Evolutionary conservation across 2,888 invertebrate genomes (phyloP).

Genomic region (Gandaritis pyraliata): DNA sequence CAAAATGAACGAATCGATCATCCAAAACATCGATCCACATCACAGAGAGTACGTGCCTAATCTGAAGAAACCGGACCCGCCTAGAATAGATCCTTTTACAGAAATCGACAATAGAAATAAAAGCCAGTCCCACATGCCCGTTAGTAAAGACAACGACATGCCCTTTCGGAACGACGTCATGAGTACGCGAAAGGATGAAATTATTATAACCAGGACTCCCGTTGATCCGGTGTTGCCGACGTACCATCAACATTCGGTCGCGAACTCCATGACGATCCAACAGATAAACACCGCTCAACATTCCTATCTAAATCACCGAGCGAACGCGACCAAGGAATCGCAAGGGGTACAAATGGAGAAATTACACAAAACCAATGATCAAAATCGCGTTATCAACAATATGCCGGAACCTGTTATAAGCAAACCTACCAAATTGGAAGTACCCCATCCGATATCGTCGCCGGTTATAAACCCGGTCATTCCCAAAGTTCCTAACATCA

Average conservation of each 20-base stretch:
- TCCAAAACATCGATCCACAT: constrained; percentile 68
- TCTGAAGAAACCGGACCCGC: constrained; percentile 66
- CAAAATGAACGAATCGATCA: constrained; percentile 68
- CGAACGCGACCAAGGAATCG: constrained; percentile 69
- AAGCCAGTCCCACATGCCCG: constrained; percentile 56
- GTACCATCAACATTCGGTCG: constrained; percentile 64
- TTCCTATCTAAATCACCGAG: constrained; percentile 69
- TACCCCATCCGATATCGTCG: constrained; percentile 79
- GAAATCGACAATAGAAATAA: constrained; percentile 70
- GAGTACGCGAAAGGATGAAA: constrained; percentile 70
- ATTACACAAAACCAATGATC: constrained; percentile 61
- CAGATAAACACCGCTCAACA: constrained; percentile 72
- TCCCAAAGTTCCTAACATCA: constrained; percentile 74
- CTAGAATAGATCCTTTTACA: constrained; percentile 66
- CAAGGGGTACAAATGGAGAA: constrained; percentile 77
- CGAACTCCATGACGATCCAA: constrained; percentile 76
- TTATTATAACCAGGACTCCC: constrained; percentile 68
- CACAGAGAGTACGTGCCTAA: constrained; percentile 60
- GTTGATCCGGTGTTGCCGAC: constrained; percentile 68
- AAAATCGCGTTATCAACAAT: constrained; percentile 60
- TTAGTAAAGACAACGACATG: constrained; percentile 68
- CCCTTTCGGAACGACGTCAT: constrained; percentile 68
- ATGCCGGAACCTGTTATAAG: constrained; percentile 68
- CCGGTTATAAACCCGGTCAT: constrained; percentile 78
- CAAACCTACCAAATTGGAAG: constrained; percentile 72